Evolutionary conservation across 2,113 vertebrate species (phyloP).

Genomic region (Rynchops niger): DNA sequence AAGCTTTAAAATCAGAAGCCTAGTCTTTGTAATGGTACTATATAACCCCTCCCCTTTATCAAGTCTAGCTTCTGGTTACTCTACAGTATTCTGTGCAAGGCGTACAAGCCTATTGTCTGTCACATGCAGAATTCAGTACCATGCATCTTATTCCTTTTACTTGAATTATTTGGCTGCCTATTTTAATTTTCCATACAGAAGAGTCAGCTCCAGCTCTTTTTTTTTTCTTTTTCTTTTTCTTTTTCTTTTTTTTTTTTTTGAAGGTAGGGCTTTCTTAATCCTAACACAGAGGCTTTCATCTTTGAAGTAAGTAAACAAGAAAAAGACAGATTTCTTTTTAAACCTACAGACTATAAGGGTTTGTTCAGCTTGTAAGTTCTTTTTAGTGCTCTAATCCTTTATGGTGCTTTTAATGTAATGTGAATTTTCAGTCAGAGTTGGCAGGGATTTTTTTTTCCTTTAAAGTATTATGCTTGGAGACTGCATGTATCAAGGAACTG

Average conservation of each 20-base stretch:
- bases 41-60: not conserved
- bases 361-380: not conserved
- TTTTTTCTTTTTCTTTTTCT: not conserved
- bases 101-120: not conserved
- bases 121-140: not conserved
- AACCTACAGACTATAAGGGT: not conserved
- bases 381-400: not conserved
- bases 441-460: not conserved
- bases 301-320: conserved; percentile 4
- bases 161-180: not conserved
- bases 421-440: not conserved
- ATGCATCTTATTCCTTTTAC: not conserved
- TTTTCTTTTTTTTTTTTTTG: not conserved
- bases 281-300: not conserved
- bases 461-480: not conserved
- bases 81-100: not conserved
- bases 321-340: not conserved
- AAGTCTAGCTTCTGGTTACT: not conserved
- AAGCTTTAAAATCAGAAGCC: not conserved
- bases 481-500: not conserved
- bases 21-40: not conserved
- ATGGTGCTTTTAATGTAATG: not conserved
- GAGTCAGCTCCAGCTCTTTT: not conserved
- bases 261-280: not conserved
- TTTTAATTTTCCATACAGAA: not conserved